Percentiles rank a stretch among this genome's conserved stretches.
Conservation (phyloP, 2,888 invertebrate species). For the Drosophila mayaguana region DNA sequence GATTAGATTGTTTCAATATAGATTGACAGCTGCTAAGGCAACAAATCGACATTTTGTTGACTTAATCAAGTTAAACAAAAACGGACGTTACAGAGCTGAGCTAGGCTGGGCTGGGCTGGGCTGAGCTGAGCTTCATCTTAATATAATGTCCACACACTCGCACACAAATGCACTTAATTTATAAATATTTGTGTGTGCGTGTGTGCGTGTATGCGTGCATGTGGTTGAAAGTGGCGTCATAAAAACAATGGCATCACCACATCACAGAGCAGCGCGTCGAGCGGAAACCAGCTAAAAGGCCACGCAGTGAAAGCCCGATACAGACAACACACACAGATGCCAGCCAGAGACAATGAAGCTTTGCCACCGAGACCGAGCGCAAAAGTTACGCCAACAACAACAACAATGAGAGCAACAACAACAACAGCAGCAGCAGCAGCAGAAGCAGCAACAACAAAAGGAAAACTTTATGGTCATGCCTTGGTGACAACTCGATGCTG, state of each 20-base stretch:
- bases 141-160: conserved; percentile 22
- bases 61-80: conserved; percentile 47
- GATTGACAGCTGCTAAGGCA: conserved; percentile 34
- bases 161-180: conserved; percentile 11
- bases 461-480: conserved; percentile 59
- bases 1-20: conserved; percentile 12
- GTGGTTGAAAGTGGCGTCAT: conserved; percentile 59
- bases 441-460: not conserved
- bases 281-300: conserved; percentile 76
- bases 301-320: conserved; percentile 45
- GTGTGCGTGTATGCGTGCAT: conserved; percentile 7
- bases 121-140: conserved; percentile 42
- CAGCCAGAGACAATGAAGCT: conserved; percentile 10
- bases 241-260: conserved; percentile 65
- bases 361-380: conserved; percentile 23
- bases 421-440: not conserved
- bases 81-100: conserved; percentile 37
- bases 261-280: conserved; percentile 50
- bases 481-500: conserved; percentile 53
- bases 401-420: conserved; percentile 6
- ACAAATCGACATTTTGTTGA: conserved; percentile 44
- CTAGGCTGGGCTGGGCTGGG: conserved; percentile 37
- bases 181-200: not conserved
- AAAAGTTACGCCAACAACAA: conserved; percentile 37
- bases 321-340: not conserved